Percentiles rank a stretch among this genome's conserved stretches.
Conservation (phyloP, 2,888 invertebrate genomes). For the Apodemia hepburni region DNA sequence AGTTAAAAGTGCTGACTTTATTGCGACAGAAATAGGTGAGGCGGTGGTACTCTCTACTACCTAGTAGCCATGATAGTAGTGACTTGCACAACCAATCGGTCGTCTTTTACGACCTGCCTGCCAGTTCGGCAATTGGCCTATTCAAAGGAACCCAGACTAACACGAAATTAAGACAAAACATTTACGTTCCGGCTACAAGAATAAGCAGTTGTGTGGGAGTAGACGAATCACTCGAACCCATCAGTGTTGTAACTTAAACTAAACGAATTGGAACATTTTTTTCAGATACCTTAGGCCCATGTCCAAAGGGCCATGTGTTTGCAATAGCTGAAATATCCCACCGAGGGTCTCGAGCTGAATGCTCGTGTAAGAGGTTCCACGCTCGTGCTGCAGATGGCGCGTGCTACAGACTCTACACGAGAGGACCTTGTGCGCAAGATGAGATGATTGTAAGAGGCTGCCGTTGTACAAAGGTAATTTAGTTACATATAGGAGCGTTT, state of each 20-base stretch:
- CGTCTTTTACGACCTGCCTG: too few species aligned
- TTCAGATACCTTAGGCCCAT: conserved; percentile 87
- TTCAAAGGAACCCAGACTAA: too few species aligned
- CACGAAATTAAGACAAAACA: too few species aligned
- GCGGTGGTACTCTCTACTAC: too few species aligned
- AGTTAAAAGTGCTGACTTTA: too few species aligned
- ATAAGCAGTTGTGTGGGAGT: too few species aligned
- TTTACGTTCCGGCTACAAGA: too few species aligned
- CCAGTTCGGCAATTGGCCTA: too few species aligned
- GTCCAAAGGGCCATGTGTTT: conserved; percentile 86
- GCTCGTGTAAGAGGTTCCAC: conserved; percentile 86
- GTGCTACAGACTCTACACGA: conserved; percentile 89
- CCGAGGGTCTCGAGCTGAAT: conserved; percentile 74
- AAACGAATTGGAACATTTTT: conserved; percentile 8
- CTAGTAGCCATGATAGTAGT: too few species aligned
- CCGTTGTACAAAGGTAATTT: conserved; percentile 76
- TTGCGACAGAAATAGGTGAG: too few species aligned
- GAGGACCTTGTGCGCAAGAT: conserved; percentile 86
- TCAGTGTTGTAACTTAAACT: neutral
- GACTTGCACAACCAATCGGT: too few species aligned
- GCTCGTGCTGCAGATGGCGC: conserved; percentile 75
- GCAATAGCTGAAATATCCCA: conserved; percentile 68
- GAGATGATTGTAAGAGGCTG: conserved; percentile 86
- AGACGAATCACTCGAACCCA: too few species aligned
- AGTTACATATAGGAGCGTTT: neutral